Conservation (phyloP, 2,113 vertebrate genomes). For the Alaudala cheleensis region DNA sequence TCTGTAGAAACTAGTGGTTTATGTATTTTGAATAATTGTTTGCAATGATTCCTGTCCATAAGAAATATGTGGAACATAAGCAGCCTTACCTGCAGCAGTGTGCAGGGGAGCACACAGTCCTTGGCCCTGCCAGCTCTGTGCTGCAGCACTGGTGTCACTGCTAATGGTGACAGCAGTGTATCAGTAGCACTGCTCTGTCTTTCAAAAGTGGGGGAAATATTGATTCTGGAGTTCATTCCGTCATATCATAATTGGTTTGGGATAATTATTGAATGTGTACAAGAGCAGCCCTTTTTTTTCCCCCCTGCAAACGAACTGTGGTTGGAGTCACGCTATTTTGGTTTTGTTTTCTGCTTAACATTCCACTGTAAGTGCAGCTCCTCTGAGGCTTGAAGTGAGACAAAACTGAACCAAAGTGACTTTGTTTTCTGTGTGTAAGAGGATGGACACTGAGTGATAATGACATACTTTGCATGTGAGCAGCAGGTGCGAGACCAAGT, state of each 20-base stretch:
- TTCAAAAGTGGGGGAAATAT: neutral
- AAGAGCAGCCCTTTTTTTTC: slow-evolving; percentile 38
- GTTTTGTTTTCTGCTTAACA: slow-evolving; percentile 73
- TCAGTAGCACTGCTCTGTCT: neutral
- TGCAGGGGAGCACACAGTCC: neutral
- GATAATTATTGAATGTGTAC: slow-evolving; percentile 62
- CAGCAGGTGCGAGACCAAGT: slow-evolving; percentile 68
- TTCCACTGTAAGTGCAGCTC: slow-evolving; percentile 70
- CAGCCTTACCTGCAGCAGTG: neutral
- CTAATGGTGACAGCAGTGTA: neutral
- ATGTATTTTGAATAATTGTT: neutral
- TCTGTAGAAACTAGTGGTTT: neutral
- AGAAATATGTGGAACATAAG: neutral
- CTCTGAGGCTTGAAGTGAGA: slow-evolving; percentile 65
- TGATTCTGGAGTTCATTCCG: neutral
- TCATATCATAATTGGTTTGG: slow-evolving; percentile 22
- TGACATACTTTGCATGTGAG: slow-evolving; percentile 64
- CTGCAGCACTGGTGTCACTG: neutral
- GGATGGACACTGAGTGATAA: slow-evolving; percentile 61
- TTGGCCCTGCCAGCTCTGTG: neutral
- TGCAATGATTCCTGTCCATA: neutral
- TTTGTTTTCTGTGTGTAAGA: slow-evolving; percentile 30
- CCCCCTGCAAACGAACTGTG: slow-evolving; percentile 48
- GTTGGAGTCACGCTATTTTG: slow-evolving; percentile 53
- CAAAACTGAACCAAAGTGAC: slow-evolving; percentile 57